Base-by-base conservation (phyloP, 1,140 invertebrate species). In the Calycopis cecrops region DNA sequence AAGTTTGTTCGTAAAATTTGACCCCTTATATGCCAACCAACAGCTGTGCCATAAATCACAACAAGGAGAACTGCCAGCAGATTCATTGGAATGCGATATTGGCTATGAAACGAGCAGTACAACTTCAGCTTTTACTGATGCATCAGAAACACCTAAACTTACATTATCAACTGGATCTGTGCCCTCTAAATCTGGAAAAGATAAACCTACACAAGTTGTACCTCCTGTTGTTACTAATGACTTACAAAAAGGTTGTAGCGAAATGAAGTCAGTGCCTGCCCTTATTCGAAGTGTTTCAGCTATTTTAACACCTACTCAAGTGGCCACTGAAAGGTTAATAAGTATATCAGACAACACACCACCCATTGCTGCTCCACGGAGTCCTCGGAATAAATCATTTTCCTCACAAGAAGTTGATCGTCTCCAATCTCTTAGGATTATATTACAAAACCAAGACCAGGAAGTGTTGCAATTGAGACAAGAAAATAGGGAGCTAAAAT, bases 1-100 rank as follows among this genome's bases (percentile, higher is more conserved):
- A 56, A 91, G 90, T 59, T 73, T 91, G 17, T 91, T 90, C 69
- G 79, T 91, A 16, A 91, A 90, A 60, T 92, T 92, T 64, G 91
- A 92, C 73, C 91, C 91, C 11, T 62, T 91, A 34, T 86, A 90
- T 68, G 75, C 80, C n/a, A 69, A 67, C 34, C 77, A 87, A 50
- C 69, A 69, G 54, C 53, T 65, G 7, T 44, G 33, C 18, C 21
- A 44, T 42, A 42, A 53, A 34, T 38, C 40, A 42, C 8, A 4
- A 21, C 51, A 34, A 6, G 38, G 12, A 21, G 52, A 53, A 33
- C n/a, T 44, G 12, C 40, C 14, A 44, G 40, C 40, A 16, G 70
- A 77, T 49, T 72, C 69, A 2, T 63, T 58, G 9, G 81, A 85
- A 38, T 64, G 53, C 64, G 83, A 86, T 58, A 57, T 76, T 21